Base-by-base conservation (phyloP, 2,113 vertebrate species). In the Brienomyrus longianalis region DNA sequence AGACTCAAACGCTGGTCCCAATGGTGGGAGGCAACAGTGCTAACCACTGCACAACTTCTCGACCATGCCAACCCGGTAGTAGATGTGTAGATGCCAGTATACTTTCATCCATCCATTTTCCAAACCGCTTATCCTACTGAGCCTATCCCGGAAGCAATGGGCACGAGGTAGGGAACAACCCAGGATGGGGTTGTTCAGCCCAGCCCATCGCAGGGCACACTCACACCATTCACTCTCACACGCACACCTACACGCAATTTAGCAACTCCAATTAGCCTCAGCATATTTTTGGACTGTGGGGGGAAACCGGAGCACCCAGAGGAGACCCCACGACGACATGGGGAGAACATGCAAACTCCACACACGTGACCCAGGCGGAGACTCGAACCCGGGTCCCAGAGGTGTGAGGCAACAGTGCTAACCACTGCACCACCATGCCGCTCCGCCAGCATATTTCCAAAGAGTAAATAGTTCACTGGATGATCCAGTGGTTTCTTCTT, bases 401-500 rank as follows among this genome's bases (percentile, higher is more conserved):
- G n/a, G 23, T 66, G n/a, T 3, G 9, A 31, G 62, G 62, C 9
- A 31, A 31, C 10, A 27, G n/a, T 70, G 62, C 9, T 13, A 70
- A 13, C 62, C 62, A 66, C n/a, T 70, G 62, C 10, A 70, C 5
- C 1, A 21, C 52, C 52, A 21, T 21, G 52, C 10, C 50, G 19
- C 27, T 51, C 13, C 19, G 31, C 15, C 85, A 27, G 10, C 43
- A 8, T 56, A 54, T 27, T 54, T 5, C 15, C 45, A 19, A 48
- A 47, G 39, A n/a, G 43, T 48, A 13, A 48, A 83, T 1, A 84
- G 83, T 48, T 48, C 48, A 47, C 47, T 48, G 83, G 80, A 87
- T 89, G 80, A 89, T 93, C 85, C 92, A 92, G 92, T 90, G 95
- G 94, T 95, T 95, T 95, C 94, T 91, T 93, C 87, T 39, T 80